phyloP scores from a whole-genome alignment of 2,888 invertebrate genomes.

The Drosophila recens region DNA sequence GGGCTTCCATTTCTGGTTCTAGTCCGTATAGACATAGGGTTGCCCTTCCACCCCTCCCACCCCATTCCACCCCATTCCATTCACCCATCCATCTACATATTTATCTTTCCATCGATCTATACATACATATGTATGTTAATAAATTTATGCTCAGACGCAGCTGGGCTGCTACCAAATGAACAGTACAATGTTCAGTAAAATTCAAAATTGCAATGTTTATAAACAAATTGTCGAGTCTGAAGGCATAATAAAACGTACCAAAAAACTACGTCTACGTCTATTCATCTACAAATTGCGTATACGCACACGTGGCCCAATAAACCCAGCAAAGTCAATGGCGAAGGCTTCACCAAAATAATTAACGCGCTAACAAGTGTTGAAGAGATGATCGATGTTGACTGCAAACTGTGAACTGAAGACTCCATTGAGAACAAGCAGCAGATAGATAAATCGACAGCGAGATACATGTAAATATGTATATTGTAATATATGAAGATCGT shows the following conservation, averaged over 20 bases:
- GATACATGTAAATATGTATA: constrained; percentile 9
- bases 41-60: constrained; percentile 7
- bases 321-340: constrained; percentile 61
- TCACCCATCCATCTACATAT: constrained; percentile 36
- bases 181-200: constrained; percentile 65
- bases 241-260: constrained; percentile 68
- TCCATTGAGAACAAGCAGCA: constrained; percentile 3
- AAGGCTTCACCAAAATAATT: constrained; percentile 62
- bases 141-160: constrained; percentile 77
- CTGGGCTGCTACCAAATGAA: constrained; percentile 58
- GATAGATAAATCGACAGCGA: constrained; percentile 1
- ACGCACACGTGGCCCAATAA: constrained; percentile 78
- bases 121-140: constrained; percentile 69
- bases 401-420: constrained; percentile 1
- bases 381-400: constrained; percentile 50
- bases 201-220: constrained; percentile 81
- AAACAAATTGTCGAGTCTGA: constrained; percentile 67
- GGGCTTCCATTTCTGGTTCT: constrained; percentile 41
- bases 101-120: constrained; percentile 32
- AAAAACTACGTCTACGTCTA: constrained; percentile 14
- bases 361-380: constrained; percentile 42
- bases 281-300: constrained; percentile 61
- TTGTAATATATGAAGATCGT: constrained; percentile 3
- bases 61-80: constrained; percentile 20
- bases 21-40: constrained; percentile 38